These are phyloP conservation scores for Abscondita cerata DNA, from an alignment of 2,888 invertebrate genomes.

Conservation along the genomic window DNA sequence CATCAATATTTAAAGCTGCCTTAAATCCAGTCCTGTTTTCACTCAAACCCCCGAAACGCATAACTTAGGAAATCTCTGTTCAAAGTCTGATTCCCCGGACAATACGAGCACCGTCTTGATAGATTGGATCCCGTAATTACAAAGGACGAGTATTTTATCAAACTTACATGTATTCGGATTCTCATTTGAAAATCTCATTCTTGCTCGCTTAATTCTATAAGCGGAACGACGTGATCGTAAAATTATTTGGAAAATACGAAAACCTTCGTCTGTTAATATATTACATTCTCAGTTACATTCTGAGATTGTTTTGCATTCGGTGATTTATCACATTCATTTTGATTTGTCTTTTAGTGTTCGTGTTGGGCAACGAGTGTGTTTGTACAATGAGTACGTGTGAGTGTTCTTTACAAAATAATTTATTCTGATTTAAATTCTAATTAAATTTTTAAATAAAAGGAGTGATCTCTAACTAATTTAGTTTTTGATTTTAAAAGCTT, in stretches of 20 bases:
- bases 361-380: not conserved
- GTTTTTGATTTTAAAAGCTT: too few species aligned
- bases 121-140: slow-evolving; percentile 34
- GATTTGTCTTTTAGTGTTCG: slow-evolving; percentile 25
- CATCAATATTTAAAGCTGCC: slow-evolving; percentile 36
- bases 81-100: slow-evolving; percentile 30
- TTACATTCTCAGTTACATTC: slow-evolving; percentile 28
- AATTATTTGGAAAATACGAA: slow-evolving; percentile 12
- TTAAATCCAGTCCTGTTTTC: slow-evolving; percentile 31
- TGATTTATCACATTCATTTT: slow-evolving; percentile 27
- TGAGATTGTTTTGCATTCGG: slow-evolving; percentile 31
- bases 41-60: slow-evolving; percentile 25
- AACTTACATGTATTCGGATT: slow-evolving; percentile 31
- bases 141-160: slow-evolving; percentile 31
- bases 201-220: not conserved
- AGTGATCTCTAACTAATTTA: too few species aligned
- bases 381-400: not conserved
- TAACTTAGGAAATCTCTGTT: slow-evolving; percentile 30
- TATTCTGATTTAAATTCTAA: too few species aligned
- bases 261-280: slow-evolving; percentile 30
- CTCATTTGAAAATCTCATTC: slow-evolving; percentile 18
- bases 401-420: too few species aligned
- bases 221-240: slow-evolving; percentile 9
- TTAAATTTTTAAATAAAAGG: too few species aligned
- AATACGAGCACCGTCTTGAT: slow-evolving; percentile 28